Evolutionary conservation across 1,140 invertebrate species (phyloP).

Genomic region (Cherax quadricarinatus): DNA sequence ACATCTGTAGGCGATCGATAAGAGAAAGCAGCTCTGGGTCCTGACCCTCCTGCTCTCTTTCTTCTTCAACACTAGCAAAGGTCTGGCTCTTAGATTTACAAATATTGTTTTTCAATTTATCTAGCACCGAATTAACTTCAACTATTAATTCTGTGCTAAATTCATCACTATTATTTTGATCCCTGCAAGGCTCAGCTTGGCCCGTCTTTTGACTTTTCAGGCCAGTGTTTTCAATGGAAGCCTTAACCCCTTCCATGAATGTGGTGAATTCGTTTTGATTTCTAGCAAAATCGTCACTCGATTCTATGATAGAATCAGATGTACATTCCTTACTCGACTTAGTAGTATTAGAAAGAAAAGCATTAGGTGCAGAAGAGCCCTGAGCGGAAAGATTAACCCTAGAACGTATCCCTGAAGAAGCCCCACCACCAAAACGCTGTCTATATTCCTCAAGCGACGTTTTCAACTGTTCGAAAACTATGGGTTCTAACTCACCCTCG

Average conservation of each 20-base stretch:
- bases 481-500: slow-evolving; percentile 81
- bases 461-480: slow-evolving; percentile 80
- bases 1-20: slow-evolving; percentile 85
- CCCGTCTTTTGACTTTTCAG: slow-evolving; percentile 39
- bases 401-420: slow-evolving; percentile 14
- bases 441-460: slow-evolving; percentile 70
- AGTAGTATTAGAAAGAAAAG: slow-evolving; percentile 45
- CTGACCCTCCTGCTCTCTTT: slow-evolving; percentile 74
- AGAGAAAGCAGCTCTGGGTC: slow-evolving; percentile 84
- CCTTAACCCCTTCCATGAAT: slow-evolving; percentile 75
- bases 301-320: slow-evolving; percentile 83
- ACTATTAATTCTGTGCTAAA: slow-evolving; percentile 80
- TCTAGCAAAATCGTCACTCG: slow-evolving; percentile 81
- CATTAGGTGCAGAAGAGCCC: slow-evolving; percentile 16
- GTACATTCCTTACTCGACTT: slow-evolving; percentile 71
- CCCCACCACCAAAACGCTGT: slow-evolving; percentile 63
- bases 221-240: slow-evolving; percentile 73
- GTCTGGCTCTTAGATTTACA: slow-evolving; percentile 76
- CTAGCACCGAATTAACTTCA: slow-evolving; percentile 87
- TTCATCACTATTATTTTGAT: slow-evolving; percentile 37
- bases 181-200: slow-evolving; percentile 19
- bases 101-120: slow-evolving; percentile 81
- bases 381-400: slow-evolving; percentile 22
- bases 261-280: slow-evolving; percentile 73
- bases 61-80: background rate